Base-by-base conservation (phyloP, 2,888 invertebrate species). In the Myathropa florea region DNA sequence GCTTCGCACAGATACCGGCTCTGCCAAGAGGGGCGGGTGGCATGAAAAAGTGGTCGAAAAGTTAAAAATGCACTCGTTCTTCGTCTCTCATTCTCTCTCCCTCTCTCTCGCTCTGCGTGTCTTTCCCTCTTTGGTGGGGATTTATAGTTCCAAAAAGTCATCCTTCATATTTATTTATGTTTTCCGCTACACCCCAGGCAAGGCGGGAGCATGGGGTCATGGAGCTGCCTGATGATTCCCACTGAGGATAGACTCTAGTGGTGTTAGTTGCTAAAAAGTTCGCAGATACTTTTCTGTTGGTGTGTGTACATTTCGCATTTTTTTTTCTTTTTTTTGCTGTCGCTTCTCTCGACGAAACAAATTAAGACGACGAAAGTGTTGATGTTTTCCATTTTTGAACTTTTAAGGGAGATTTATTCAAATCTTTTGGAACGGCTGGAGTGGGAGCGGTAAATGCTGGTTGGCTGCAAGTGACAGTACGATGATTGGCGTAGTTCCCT, bases 81-180 rank as follows among this genome's bases (percentile, higher is more conserved):
- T 36, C 67, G 36, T 4, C 23, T 12, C 24, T 55, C 55, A 39
- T 6, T 55, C 64, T 78, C 60, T 65, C 70, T 75, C n/a, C 46
- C 9, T 33, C 3, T 33, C 1, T 33, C 2, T 33, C 9, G 2
- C 3, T 7, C 3, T 33, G 33, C 10, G 33, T 33, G 33, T 10
- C 9, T 33, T 6, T 33, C 2, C 18, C 46, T n/a, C 18, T 4
- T 46, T 18, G 46, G 6, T 7, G 46, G 75, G 67, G 71, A 80
- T 80, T 84, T 80, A 84, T 76, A 84, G 75, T 67, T 80, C 60
- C 14, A 46, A 84, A 80, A 77, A 84, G 80, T 80, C 84, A 80
- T 84, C 61, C 55, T 72, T 80, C 80, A 80, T 80, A 80, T 80
- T 80, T 80, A 80, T 80, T 73, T 80, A 80, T 80, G 80, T 55